Evolutionary conservation across 2,113 vertebrate genomes (phyloP).

Genomic region (Equus przewalskii): DNA sequence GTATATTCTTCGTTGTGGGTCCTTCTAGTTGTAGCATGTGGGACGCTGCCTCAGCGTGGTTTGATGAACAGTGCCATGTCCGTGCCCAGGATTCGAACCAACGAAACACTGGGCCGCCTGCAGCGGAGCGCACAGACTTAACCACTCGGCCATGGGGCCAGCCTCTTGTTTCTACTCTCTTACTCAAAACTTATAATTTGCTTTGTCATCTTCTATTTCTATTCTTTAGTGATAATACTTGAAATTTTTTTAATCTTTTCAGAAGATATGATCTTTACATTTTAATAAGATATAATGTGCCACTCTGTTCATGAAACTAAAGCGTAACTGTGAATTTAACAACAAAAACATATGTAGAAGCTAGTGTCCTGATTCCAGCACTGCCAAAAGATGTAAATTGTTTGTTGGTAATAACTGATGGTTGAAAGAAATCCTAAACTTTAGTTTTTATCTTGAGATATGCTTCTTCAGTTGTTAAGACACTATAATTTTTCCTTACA

Average conservation of each 20-base stretch:
- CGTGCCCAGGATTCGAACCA: too few relatives aligned
- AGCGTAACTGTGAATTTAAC: neutral
- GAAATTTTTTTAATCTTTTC: neutral
- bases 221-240: neutral
- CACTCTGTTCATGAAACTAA: neutral
- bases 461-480: slow-evolving; percentile 22
- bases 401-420: slow-evolving; percentile 10
- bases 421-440: neutral
- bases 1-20: too few relatives aligned
- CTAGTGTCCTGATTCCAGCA: neutral
- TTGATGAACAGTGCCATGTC: too few relatives aligned
- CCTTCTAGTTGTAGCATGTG: too few relatives aligned
- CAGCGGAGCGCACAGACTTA: too few relatives aligned
- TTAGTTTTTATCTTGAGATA: neutral
- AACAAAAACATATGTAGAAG: neutral
- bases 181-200: neutral
- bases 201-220: neutral
- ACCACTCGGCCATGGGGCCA: too few relatives aligned
- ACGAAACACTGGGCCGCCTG: too few relatives aligned
- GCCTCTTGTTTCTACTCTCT: neutral
- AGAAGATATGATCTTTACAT: neutral
- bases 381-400: neutral
- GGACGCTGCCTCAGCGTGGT: too few relatives aligned
- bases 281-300: neutral
- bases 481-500: neutral